Conservation (phyloP, 2,797 vertebrate genomes). For the Eulemur rubriventer region DNA sequence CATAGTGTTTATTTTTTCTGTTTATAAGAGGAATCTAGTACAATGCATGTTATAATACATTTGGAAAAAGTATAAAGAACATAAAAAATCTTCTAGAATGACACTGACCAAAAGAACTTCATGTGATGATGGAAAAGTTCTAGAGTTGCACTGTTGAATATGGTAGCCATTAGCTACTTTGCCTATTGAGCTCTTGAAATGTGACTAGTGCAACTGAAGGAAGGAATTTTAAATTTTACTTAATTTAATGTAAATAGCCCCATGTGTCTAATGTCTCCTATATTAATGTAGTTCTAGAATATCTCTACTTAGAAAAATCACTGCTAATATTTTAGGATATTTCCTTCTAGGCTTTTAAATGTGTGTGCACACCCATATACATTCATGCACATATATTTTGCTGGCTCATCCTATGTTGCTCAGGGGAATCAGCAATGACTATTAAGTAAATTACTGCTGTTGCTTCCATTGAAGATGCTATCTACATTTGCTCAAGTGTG, state of each 20-base stretch:
- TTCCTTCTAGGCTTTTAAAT: constrained; percentile 21
- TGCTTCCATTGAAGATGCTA: constrained; percentile 3
- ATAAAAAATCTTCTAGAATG: background rate
- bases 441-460: background rate
- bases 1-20: background rate
- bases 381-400: background rate
- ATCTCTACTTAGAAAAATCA: constrained; percentile 38
- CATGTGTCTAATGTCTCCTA: background rate
- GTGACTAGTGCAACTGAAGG: background rate
- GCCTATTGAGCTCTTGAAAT: background rate
- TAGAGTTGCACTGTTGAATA: background rate
- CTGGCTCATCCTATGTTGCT: background rate
- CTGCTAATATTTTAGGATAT: background rate
- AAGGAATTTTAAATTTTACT: constrained; percentile 33
- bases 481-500: background rate
- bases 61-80: constrained; percentile 32
- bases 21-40: constrained; percentile 26
- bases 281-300: background rate
- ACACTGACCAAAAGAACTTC: background rate
- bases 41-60: constrained; percentile 47
- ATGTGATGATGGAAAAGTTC: background rate
- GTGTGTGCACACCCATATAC: background rate
- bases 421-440: background rate
- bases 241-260: constrained; percentile 24
- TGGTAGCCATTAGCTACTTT: background rate